These are phyloP conservation scores for Lottia gigantea DNA, from an alignment of 2,888 invertebrate species.

Conservation along the genomic window DNA sequence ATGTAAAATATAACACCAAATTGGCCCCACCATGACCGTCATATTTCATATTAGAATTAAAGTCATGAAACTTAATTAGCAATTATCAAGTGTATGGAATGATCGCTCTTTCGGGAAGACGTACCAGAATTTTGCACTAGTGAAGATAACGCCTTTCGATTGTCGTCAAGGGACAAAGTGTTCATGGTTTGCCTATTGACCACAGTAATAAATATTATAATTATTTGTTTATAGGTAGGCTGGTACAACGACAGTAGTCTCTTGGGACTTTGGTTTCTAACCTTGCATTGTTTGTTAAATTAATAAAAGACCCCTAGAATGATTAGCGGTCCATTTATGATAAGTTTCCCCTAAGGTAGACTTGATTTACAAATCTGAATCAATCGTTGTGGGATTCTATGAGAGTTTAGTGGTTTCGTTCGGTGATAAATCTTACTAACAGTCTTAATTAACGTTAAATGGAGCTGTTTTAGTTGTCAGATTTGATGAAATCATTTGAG, in stretches of 20 bases:
- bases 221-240: conserved; percentile 3
- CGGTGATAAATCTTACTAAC: neutral
- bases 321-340: conserved; percentile 10
- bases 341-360: neutral
- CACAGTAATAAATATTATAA: neutral
- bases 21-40: conserved; percentile 6
- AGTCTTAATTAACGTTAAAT: no score
- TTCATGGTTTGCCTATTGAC: neutral
- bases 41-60: conserved; percentile 1
- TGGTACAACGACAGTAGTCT: neutral
- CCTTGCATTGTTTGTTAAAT: conserved; percentile 4
- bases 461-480: no score
- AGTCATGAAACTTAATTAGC: neutral
- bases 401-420: neutral
- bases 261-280: neutral
- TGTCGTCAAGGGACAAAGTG: neutral
- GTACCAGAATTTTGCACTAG: neutral
- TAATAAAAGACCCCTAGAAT: conserved; percentile 1
- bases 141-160: neutral
- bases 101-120: neutral
- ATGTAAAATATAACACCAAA: conserved; percentile 3
- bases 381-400: neutral
- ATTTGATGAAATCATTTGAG: no score
- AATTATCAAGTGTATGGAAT: conserved; percentile 1
- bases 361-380: conserved; percentile 9